phyloP scores from a whole-genome alignment of 1,140 invertebrate species.

The Bombus fervidus region DNA sequence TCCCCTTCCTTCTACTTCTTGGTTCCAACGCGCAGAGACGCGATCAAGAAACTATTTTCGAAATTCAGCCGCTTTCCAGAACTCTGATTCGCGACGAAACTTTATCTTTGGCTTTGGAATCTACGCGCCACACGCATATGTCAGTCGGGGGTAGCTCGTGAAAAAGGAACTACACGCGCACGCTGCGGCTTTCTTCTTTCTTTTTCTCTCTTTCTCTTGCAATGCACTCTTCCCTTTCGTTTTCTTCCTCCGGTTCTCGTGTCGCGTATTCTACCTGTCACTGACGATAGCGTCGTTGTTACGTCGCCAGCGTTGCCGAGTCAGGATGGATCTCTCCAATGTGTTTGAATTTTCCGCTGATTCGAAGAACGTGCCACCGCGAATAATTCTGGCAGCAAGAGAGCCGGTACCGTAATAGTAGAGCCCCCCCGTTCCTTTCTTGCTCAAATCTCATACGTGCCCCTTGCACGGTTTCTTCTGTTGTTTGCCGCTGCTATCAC shows the following conservation, averaged over 20 bases:
- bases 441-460: conserved; percentile 8
- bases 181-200: not conserved
- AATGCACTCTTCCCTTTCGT: not conserved
- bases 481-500: not conserved
- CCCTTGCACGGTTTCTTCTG: not conserved
- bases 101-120: conserved; percentile 40
- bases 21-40: not conserved
- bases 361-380: not conserved
- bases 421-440: not conserved
- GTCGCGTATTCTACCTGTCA: conserved; percentile 53
- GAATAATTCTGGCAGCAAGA: not conserved
- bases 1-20: not conserved
- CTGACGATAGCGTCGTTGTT: not conserved
- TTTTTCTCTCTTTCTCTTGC: not conserved
- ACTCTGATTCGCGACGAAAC: not conserved
- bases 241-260: not conserved
- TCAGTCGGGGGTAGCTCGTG: conserved; percentile 2
- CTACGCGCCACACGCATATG: conserved; percentile 6
- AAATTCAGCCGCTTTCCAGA: conserved; percentile 8
- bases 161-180: conserved; percentile 32
- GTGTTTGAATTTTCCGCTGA: conserved; percentile 56
- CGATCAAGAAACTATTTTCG: conserved; percentile 21
- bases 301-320: conserved; percentile 5
- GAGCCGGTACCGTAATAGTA: conserved; percentile 2
- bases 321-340: conserved; percentile 1